Evolutionary conservation across 2,888 invertebrate species (phyloP), one percentile per base, ranked within the genome.

Genomic region (Himalopsyche kuldschensis): DNA sequence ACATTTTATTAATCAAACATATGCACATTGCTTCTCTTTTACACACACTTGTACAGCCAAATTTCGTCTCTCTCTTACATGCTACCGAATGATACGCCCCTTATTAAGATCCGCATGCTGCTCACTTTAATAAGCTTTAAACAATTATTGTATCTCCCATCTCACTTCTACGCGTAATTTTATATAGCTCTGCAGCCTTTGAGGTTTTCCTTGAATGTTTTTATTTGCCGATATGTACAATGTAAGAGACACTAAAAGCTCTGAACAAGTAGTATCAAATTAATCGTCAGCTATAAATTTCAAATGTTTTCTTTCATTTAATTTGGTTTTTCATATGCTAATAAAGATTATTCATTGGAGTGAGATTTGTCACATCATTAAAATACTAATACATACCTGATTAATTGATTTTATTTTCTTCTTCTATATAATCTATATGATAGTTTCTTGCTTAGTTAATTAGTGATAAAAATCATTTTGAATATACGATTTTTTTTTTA

Each of bases 21-120:
- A 48, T 79, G 35, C 75, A 79, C 81, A 30, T 20, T 69, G 20
- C 76, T 35, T 80, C 82, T 76, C 84, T 63, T 80, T 84, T 75
- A 15, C 80, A 55, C 84, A 27, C 75, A 15, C 80, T 24, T 24
- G 4, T 24, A 32, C 69, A 31, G 24, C 32, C 77, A 24, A 55
- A 48, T 27, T 32, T 47, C 27, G 47, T 83, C 82, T 55, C 86
- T 6, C 84, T 84, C 80, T 27, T n/a, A 48, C 84, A 63, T 32
- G 86, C 86, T 86, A 86, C 86, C 83, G 86, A 84, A 86, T 76
- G 86, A 46, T 84, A 86, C 86, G 86, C 86, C 86, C 86, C 86
- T 84, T 86, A 86, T 86, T 84, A 86, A 83, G 84, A 84, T 85
- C 82, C 78, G 84, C 83, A 81, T 84, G 79, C 86, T 78, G 86